These are phyloP conservation scores for Chrysodeixis includens DNA, from an alignment of 2,888 invertebrate species.

Conservation along the genomic window DNA sequence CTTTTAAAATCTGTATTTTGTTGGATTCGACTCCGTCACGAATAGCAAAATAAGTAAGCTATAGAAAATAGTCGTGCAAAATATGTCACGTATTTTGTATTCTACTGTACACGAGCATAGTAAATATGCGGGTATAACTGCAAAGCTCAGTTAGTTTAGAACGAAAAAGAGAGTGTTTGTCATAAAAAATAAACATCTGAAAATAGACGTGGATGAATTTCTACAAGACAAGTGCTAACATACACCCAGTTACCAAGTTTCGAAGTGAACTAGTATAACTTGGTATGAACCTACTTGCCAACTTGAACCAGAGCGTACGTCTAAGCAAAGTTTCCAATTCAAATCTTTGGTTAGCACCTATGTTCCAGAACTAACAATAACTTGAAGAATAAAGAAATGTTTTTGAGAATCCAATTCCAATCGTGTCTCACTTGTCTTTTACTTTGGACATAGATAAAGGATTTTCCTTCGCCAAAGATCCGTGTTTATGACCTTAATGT, in stretches of 20 bases:
- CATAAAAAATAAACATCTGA: no score
- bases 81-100: no score
- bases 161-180: no score
- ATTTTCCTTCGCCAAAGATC: slow-evolving; percentile 12
- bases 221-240: slow-evolving; percentile 31
- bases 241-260: slow-evolving; percentile 39
- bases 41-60: no score
- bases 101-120: no score
- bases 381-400: slow-evolving; percentile 34
- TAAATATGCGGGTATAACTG: no score
- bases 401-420: slow-evolving; percentile 27
- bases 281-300: slow-evolving; percentile 44
- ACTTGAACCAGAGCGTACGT: slow-evolving; percentile 44
- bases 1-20: no score
- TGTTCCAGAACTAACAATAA: slow-evolving; percentile 32
- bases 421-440: slow-evolving; percentile 10
- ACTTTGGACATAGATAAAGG: slow-evolving; percentile 18
- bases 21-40: no score
- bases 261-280: slow-evolving; percentile 40
- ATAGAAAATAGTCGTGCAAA: no score
- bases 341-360: slow-evolving; percentile 47
- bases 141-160: no score
- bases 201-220: slow-evolving; percentile 22
- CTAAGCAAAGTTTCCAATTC: slow-evolving; percentile 45
- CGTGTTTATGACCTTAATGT: slow-evolving; percentile 25